A percentile compares a stretch with the other conserved stretches of the same genome.
Conservation (phyloP, 2,888 invertebrate genomes). For the Spialia ferax region DNA sequence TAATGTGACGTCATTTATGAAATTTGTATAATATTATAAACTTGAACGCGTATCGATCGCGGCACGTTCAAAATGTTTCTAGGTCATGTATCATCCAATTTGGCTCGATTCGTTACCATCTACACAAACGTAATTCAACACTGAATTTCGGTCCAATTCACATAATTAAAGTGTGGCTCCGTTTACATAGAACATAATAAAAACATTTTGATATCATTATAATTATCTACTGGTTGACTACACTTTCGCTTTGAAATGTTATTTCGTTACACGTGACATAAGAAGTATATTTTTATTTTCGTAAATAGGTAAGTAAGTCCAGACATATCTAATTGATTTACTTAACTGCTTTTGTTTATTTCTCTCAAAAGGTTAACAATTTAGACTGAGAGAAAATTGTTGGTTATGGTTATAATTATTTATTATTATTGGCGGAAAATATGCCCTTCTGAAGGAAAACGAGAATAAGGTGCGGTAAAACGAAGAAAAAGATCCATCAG, state of each 20-base stretch:
- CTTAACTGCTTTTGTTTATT: too few species aligned
- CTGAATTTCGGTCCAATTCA: constrained; percentile 14
- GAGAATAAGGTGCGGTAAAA: too few species aligned
- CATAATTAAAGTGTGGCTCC: constrained; percentile 25
- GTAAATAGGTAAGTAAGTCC: background rate
- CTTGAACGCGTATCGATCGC: constrained; percentile 9
- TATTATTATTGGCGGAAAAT: too few species aligned
- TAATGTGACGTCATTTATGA: too few species aligned
- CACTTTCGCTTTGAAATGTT: constrained; percentile 16
- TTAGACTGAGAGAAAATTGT: too few species aligned
- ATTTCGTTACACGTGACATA: constrained; percentile 16
- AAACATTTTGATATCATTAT: constrained; percentile 27
- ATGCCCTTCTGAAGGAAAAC: too few species aligned
- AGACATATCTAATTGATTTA: too few species aligned
- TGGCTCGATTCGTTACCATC: constrained; percentile 32
- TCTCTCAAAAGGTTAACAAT: too few species aligned
- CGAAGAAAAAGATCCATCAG: too few species aligned
- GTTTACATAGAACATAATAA: constrained; percentile 21
- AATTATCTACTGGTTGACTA: constrained; percentile 7
- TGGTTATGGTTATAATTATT: too few species aligned
- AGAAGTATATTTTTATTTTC: constrained; percentile 5
- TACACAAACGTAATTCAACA: constrained; percentile 22
- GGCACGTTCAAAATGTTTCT: constrained; percentile 19
- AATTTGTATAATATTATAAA: constrained; percentile 1
- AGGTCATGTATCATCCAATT: constrained; percentile 31